Conservation (phyloP, 2,888 invertebrate genomes). For the Synergus umbraculus region DNA sequence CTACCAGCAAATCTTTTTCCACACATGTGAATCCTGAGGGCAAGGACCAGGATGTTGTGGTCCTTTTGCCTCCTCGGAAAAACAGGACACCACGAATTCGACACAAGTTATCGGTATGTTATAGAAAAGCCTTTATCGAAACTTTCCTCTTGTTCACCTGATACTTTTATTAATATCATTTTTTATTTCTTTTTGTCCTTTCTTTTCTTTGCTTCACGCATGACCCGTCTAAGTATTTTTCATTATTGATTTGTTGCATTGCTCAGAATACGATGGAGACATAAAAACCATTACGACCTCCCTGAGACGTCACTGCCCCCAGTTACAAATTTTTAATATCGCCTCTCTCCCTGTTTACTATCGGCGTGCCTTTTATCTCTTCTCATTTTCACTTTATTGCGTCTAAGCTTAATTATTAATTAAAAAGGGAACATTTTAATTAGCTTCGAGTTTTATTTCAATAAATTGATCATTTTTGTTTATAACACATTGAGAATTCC, state of each 20-base stretch:
- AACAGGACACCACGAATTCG: constrained; percentile 68
- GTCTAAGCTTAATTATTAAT: constrained; percentile 35
- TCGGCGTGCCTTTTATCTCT: constrained; percentile 35
- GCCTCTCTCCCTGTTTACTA: constrained; percentile 35
- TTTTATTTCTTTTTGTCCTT: neutral
- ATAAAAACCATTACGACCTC: constrained; percentile 38
- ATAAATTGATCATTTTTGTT: neutral
- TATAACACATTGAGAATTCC: no score
- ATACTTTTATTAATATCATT: constrained; percentile 11
- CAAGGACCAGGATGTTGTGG: constrained; percentile 72
- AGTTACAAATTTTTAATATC: constrained; percentile 37
- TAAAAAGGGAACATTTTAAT: constrained; percentile 27
- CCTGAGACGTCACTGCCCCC: constrained; percentile 28
- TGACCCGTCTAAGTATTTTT: constrained; percentile 36
- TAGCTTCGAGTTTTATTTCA: constrained; percentile 13
- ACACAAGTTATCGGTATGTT: constrained; percentile 71
- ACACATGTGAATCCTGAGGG: constrained; percentile 56
- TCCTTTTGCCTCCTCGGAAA: constrained; percentile 69
- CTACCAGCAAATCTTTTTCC: constrained; percentile 55
- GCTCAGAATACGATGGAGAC: constrained; percentile 23
- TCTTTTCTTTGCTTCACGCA: constrained; percentile 1
- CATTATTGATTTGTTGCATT: constrained; percentile 32
- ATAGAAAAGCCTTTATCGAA: constrained; percentile 30
- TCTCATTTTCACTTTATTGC: constrained; percentile 29
- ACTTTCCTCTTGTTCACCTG: constrained; percentile 28